phyloP scores from a whole-genome alignment of 2,888 invertebrate species.

The Drosophila limbata region DNA sequence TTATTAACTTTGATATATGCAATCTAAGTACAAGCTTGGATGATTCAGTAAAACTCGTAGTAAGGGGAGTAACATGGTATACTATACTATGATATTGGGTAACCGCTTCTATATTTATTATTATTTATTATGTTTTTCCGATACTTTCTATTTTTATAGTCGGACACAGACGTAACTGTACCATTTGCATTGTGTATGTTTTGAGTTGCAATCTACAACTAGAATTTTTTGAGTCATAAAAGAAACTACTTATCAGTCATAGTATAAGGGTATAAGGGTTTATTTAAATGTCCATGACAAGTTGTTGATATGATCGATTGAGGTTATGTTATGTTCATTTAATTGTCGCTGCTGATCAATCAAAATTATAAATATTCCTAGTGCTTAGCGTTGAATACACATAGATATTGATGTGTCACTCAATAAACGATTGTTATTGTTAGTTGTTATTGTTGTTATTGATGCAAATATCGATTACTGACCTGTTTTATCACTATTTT shows the following conservation, averaged over 20 bases:
- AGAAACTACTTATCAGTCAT: conserved; percentile 9
- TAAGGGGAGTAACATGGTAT: conserved; percentile 9
- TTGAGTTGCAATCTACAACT: no score
- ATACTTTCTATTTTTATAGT: conserved; percentile 1
- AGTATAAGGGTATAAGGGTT: conserved; percentile 2
- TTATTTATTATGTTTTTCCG: not conserved
- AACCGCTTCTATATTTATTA: not conserved
- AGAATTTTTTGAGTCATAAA: conserved; percentile 1
- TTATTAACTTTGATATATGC: conserved; percentile 30
- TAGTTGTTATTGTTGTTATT: conserved; percentile 10
- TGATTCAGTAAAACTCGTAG: conserved; percentile 19
- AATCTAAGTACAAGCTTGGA: conserved; percentile 20
- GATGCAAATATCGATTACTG: conserved; percentile 55
- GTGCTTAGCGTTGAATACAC: conserved; percentile 12
- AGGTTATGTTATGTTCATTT: conserved; percentile 40
- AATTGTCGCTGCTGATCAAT: conserved; percentile 43
- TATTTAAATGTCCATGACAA: conserved; percentile 24
- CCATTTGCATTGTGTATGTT: not conserved
- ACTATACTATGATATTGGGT: not conserved
- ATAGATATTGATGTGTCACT: conserved; percentile 18
- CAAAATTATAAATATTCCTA: conserved; percentile 18
- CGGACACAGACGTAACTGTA: conserved; percentile 30
- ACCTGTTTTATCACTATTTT: conserved; percentile 82
- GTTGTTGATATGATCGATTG: conserved; percentile 52
- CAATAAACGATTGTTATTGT: conserved; percentile 10